Conservation (phyloP, 1,140 invertebrate genomes). For the Nomia melanderi region DNA sequence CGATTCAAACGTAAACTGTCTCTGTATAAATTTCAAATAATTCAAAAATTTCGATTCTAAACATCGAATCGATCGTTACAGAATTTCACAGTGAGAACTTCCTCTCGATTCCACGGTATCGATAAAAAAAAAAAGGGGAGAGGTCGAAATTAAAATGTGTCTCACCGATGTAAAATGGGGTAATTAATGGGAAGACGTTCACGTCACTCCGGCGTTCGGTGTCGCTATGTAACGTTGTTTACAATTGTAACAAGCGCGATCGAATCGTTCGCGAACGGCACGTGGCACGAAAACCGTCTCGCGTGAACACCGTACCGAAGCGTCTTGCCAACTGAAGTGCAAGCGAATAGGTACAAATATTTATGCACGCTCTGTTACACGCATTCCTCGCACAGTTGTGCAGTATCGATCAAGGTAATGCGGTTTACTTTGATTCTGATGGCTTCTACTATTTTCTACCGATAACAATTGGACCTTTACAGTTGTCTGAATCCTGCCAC, state of each 20-base stretch:
- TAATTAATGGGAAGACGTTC: neutral
- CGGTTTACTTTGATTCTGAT: neutral
- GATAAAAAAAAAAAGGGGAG: neutral
- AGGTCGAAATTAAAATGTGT: neutral
- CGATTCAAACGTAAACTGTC: no score
- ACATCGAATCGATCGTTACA: neutral
- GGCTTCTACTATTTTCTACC: neutral
- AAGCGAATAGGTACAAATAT: neutral
- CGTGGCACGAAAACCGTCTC: neutral
- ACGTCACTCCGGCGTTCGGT: neutral
- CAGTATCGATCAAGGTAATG: conserved; percentile 20
- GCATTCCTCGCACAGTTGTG: neutral
- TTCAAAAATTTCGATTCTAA: no score
- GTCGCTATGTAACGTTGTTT: neutral
- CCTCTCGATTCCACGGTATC: neutral
- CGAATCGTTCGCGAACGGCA: neutral
- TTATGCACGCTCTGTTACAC: conserved; percentile 1
- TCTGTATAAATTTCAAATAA: no score
- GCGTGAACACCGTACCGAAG: neutral
- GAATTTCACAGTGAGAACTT: no score
- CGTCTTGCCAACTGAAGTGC: conserved; percentile 16
- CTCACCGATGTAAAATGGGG: neutral
- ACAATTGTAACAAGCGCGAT: neutral
- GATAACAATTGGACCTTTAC: no score
- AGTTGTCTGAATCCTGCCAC: neutral